Evolutionary conservation across 2,797 vertebrate species (phyloP).

Genomic region (Apodemus agrarius): DNA sequence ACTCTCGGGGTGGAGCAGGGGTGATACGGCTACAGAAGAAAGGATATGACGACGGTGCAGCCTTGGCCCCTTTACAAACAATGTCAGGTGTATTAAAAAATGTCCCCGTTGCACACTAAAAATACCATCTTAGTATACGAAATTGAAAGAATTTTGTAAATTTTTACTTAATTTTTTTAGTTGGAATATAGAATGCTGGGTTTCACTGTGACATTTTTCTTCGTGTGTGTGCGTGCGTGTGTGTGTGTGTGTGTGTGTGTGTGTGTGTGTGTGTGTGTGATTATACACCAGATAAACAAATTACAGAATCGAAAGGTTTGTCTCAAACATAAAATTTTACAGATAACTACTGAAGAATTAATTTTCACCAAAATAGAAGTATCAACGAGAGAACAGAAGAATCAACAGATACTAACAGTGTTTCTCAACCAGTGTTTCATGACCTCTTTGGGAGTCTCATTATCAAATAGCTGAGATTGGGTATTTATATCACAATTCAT

Average conservation of each 20-base stretch:
- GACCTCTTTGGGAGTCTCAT: background rate
- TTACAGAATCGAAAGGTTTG: constrained; percentile 20
- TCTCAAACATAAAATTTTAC: background rate
- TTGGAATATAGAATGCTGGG: background rate
- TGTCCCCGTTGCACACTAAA: background rate
- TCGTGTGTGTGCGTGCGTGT: background rate
- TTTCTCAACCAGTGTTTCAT: background rate
- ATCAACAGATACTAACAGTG: background rate
- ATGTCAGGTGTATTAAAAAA: background rate
- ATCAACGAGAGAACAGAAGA: background rate
- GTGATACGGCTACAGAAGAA: background rate
- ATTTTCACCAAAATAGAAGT: background rate
- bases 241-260: background rate
- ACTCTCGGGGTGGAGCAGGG: background rate
- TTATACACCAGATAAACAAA: background rate
- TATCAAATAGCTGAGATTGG: background rate
- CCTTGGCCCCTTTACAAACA: background rate
- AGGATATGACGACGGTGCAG: background rate
- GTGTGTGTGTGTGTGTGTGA: background rate
- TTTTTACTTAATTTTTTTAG: background rate
- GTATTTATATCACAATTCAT: background rate
- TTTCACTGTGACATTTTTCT: background rate
- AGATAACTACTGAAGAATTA: background rate
- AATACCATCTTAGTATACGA: background rate
- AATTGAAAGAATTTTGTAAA: background rate